These are phyloP conservation scores for Tretioscincus oriximinensis DNA, from an alignment of 2,113 vertebrate species.

Conservation along the genomic window DNA sequence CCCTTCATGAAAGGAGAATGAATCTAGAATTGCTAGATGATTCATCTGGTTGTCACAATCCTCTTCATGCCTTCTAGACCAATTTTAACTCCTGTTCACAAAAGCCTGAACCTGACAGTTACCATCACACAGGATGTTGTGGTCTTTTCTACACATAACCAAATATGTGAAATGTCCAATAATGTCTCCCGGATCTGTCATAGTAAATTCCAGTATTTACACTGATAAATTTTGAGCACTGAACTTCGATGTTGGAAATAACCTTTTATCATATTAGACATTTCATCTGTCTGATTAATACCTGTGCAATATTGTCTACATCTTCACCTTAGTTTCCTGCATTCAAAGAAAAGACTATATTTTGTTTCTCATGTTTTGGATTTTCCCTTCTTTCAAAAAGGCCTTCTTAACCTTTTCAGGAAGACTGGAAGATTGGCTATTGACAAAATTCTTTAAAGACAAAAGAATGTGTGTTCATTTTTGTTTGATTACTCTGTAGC, in stretches of 20 bases:
- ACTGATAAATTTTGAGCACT: slow-evolving; percentile 46
- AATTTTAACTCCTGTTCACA: too few species aligned
- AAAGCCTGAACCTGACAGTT: not conserved
- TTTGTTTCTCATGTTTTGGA: not conserved
- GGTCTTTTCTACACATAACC: too few species aligned
- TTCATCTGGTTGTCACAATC: too few species aligned
- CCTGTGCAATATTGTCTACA: not conserved
- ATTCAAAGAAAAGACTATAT: not conserved
- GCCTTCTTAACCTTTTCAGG: not conserved
- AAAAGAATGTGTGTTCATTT: not conserved
- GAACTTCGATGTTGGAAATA: slow-evolving; percentile 37
- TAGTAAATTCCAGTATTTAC: slow-evolving; percentile 55
- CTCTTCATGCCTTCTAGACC: too few species aligned
- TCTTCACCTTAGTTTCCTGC: not conserved
- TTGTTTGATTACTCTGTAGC: not conserved
- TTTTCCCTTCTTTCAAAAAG: not conserved
- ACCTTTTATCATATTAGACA: slow-evolving; percentile 46
- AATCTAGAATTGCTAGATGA: too few species aligned
- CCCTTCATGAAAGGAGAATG: too few species aligned
- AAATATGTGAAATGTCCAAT: slow-evolving; percentile 49
- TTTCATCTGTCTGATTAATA: not conserved
- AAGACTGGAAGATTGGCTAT: not conserved
- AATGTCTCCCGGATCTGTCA: slow-evolving; percentile 59
- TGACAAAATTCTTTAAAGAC: not conserved
- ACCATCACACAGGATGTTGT: not conserved